Evolutionary conservation across 1,140 invertebrate species (phyloP), one percentile per base, ranked within the genome.

Genomic region (Aphis gossypii): DNA sequence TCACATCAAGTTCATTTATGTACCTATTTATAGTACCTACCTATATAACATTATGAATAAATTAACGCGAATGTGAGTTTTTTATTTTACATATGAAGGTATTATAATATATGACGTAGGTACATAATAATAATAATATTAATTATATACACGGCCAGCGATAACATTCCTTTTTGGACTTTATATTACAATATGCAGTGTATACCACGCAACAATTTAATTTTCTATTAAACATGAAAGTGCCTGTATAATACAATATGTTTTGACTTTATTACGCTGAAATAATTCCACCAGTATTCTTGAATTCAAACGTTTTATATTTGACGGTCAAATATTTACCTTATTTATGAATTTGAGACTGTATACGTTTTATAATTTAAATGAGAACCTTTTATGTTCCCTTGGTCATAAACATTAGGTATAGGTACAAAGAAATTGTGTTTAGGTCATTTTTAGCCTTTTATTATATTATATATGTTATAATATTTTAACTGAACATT

Each of bases 341-440:
- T 87, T 87, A 87, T 87, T 87, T 88, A 54, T 88, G 1, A n/a
- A 54, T 88, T 88, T 88, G 87, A n/a, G 87, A 88, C 7, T 88
- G 48, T 88, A 54, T 86, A 6, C 21, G n/a, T 54, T 88, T 88
- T 88, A 54, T 88, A 88, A 51, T 48, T 88, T 88, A 46, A 88
- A 88, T 54, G 46, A 88, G 87, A 8, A 35, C 87, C 48, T 88
- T 88, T 88, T 54, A 88, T 88, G n/a, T 35, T 88, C 48, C 51
- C n/a, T 88, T 48, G 30, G 46, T 54, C 87, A 88, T 88, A 87
- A 76, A 76, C 30, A 35, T 51, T 44, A 44, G 38, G 44, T 48
- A 30, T 18, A 46, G 14, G 86, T 88, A 88, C 86, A 87, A n/a
- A 88, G 87, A 51, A 51, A 51, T 54, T 21, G 35, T 35, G 87